These are phyloP conservation scores for Gymnothorax reevesii DNA, from an alignment of 2,797 vertebrate species.

Conservation along the genomic window DNA sequence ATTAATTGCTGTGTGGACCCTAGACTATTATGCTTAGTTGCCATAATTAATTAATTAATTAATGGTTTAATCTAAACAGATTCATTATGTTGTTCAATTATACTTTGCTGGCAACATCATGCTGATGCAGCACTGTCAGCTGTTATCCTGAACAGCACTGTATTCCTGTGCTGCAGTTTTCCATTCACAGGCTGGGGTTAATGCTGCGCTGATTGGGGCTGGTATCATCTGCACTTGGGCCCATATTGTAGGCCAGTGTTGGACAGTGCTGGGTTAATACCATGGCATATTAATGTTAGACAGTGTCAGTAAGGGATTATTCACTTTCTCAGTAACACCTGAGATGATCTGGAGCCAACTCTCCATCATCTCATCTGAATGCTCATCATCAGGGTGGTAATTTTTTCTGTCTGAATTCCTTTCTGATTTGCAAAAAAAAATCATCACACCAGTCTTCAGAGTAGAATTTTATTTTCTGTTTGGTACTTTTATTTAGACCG, in stretches of 20 bases:
- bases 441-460: neutral
- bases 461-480: neutral
- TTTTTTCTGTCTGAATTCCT: neutral
- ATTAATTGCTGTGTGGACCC: neutral
- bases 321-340: neutral
- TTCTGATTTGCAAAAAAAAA: neutral
- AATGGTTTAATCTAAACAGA: conserved; percentile 31
- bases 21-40: neutral
- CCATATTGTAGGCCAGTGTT: neutral
- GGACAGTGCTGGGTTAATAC: neutral
- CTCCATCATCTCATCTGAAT: neutral
- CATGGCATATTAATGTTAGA: too few species aligned
- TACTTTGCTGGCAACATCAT: conserved; percentile 35
- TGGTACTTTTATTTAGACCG: neutral
- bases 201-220: neutral
- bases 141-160: conserved; percentile 27
- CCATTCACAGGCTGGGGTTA: neutral
- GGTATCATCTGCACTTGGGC: neutral
- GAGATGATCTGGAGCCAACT: neutral
- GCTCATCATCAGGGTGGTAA: neutral
- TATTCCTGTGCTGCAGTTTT: neutral
- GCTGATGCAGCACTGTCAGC: conserved; percentile 59
- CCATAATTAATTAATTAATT: neutral
- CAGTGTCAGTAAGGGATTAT: too few species aligned
- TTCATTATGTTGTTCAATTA: conserved; percentile 50